A percentile compares a stretch with the other conserved stretches of the same genome.
Evolutionary conservation across 1,140 invertebrate genomes (phyloP).

Genomic region (Drosophila athabasca): DNA sequence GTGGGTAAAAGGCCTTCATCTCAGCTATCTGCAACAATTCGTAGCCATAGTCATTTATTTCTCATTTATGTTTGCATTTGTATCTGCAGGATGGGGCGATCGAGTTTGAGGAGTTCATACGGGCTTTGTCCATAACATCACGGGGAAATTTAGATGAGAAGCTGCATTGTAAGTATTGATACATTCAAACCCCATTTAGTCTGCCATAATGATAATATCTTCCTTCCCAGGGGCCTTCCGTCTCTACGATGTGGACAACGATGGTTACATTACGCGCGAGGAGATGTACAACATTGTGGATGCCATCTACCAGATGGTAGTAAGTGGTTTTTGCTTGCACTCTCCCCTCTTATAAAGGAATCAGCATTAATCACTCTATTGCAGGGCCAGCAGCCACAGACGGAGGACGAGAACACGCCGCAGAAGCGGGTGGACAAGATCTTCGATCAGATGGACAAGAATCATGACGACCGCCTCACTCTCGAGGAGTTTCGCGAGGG

Average conservation of each 20-base stretch:
- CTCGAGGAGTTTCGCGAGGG: constrained; percentile 98
- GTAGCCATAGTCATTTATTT: background rate
- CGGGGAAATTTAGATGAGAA: constrained; percentile 98
- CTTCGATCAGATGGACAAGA: constrained; percentile 99
- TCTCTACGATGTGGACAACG: constrained; percentile 98
- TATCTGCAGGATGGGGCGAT: constrained; percentile 94
- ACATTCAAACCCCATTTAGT: background rate
- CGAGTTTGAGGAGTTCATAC: constrained; percentile 98
- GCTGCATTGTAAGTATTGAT: constrained; percentile 91
- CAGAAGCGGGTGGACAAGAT: constrained; percentile 98
- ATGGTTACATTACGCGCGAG: constrained; percentile 97
- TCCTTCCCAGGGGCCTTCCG: constrained; percentile 94
- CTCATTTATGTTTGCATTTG: background rate
- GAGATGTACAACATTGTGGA: constrained; percentile 99
- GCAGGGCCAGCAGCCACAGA: constrained; percentile 94
- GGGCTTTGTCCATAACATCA: constrained; percentile 97
- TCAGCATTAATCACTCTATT: background rate
- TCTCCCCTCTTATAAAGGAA: background rate
- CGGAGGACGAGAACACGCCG: constrained; percentile 97
- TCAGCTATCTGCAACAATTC: too few species aligned
- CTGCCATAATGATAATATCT: background rate
- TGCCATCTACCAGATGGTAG: constrained; percentile 99
- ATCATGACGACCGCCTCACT: constrained; percentile 90
- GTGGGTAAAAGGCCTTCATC: too few species aligned
- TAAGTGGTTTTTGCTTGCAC: constrained; percentile 85